Percentiles rank a stretch among this genome's conserved stretches.
Evolutionary conservation across 2,113 vertebrate species (phyloP).

Genomic region (Actenoides lindsayi): DNA sequence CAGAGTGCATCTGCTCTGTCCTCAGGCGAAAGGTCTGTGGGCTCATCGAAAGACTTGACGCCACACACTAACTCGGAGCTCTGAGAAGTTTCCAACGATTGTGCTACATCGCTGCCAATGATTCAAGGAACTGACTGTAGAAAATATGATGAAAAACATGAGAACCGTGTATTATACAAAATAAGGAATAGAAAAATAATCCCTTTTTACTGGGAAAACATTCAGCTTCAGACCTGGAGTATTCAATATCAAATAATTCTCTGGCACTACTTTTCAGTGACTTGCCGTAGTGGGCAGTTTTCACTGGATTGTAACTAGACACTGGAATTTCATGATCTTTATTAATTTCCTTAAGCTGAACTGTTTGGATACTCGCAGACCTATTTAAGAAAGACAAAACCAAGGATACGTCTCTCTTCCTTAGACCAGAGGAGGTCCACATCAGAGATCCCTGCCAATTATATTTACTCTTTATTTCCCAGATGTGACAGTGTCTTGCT

Average conservation of each 20-base stretch:
- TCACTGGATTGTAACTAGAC: background rate
- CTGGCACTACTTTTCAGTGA: background rate
- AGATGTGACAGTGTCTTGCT: conserved; percentile 16
- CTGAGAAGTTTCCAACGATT: background rate
- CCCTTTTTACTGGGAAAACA: conserved; percentile 9
- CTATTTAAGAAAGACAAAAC: background rate
- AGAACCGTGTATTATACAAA: conserved; percentile 41
- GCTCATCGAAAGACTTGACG: background rate
- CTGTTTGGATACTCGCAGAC: background rate
- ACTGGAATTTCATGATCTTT: background rate
- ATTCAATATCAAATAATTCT: background rate
- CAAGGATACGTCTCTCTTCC: background rate
- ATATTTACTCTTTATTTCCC: background rate
- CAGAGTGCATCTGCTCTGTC: background rate
- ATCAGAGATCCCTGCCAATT: conserved; percentile 7
- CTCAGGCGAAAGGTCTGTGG: conserved; percentile 27
- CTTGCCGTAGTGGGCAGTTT: background rate
- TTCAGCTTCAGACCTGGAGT: background rate
- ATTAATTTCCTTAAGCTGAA: background rate
- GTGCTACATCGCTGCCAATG: background rate
- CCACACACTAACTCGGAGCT: background rate
- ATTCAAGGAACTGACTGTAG: background rate
- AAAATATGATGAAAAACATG: conserved; percentile 41
- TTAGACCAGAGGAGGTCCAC: background rate
- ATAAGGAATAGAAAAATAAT: conserved; percentile 29